Evolutionary conservation across 1,140 invertebrate species (phyloP), one percentile per base, ranked within the genome.

Genomic region (Sinonovacula constricta): DNA sequence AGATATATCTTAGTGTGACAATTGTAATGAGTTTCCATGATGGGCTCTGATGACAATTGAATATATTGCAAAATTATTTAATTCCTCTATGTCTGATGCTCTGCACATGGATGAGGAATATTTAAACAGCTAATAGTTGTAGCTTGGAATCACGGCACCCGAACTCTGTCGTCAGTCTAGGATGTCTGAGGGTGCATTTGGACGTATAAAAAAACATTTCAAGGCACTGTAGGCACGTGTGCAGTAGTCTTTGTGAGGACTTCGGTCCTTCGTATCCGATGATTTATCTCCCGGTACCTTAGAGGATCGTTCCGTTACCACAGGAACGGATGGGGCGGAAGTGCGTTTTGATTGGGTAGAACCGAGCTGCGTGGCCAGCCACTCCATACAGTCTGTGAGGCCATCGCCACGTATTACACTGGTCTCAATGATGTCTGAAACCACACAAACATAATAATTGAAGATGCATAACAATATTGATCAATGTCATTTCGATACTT

Each of bases 331-430:
- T 33, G 57, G 63, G 7, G 28, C 12, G 15, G 57, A 26, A n/a
- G 12, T 36, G 7, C 45, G 39, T 59, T 22, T 59, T 12, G 75
- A 59, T 28, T 56, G 57, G n/a, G 36, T 33, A 0, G 88, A 87
- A n/a, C 85, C 88, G 12, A 89, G 81, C 18, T 87, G 81, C 18
- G 70, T 69, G 0, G 85, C 85, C 39, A 89, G 71, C 88, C 88
- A 89, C 18, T 89, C 87, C 56, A 89, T 82, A 22, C 86, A 82
- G n/a, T 83, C 81, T 30, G 84, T 83, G 0, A 89, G 80, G 5
- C 88, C 88, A 24, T 87, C 85, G 0, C 87, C 88, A 22, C 57
- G 84, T 15, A 87, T 68, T 2, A 85, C 88, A 82, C 87, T 87
- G 1, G 87, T 83, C 15, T 86, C 83, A 22, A 88, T 69, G 22